Evolutionary conservation across 2,113 vertebrate species (phyloP).

Genomic region (Lutjanus erythropterus): DNA sequence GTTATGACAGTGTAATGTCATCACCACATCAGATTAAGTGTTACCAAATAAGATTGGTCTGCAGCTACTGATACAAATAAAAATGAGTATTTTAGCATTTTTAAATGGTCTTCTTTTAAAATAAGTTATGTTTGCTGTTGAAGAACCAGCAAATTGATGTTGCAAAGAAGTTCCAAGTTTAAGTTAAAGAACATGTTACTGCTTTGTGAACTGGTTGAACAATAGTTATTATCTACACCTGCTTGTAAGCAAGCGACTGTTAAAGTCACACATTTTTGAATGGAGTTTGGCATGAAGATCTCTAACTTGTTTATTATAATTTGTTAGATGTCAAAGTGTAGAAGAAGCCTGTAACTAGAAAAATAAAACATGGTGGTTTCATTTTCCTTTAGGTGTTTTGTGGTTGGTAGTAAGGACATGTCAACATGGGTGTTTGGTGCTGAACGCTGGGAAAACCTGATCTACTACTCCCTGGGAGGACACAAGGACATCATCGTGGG

Average conservation of each 20-base stretch:
- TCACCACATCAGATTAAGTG: no score
- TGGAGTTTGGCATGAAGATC: not conserved
- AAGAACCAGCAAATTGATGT: not conserved
- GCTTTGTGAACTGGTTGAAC: no score
- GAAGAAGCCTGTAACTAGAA: not conserved
- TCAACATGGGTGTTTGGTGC: conserved; percentile 98
- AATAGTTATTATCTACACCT: not conserved
- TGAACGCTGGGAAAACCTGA: conserved; percentile 95
- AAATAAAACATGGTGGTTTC: not conserved
- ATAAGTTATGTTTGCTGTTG: not conserved
- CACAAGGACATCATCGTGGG: conserved; percentile 94
- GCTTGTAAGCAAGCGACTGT: not conserved
- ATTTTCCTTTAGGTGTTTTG: conserved; percentile 89
- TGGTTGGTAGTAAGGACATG: conserved; percentile 96
- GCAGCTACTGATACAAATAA: no score
- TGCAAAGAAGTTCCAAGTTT: no score
- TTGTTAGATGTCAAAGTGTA: not conserved
- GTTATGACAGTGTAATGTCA: no score
- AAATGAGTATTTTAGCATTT: no score
- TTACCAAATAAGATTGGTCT: no score
- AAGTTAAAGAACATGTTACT: no score
- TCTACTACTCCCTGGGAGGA: conserved; percentile 94
- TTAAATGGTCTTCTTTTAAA: no score
- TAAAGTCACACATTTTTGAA: not conserved
- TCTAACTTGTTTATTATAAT: not conserved